Evolutionary conservation across 1,140 invertebrate genomes (phyloP), one percentile per base, ranked within the genome.

Genomic region (Neodiprion lecontei): DNA sequence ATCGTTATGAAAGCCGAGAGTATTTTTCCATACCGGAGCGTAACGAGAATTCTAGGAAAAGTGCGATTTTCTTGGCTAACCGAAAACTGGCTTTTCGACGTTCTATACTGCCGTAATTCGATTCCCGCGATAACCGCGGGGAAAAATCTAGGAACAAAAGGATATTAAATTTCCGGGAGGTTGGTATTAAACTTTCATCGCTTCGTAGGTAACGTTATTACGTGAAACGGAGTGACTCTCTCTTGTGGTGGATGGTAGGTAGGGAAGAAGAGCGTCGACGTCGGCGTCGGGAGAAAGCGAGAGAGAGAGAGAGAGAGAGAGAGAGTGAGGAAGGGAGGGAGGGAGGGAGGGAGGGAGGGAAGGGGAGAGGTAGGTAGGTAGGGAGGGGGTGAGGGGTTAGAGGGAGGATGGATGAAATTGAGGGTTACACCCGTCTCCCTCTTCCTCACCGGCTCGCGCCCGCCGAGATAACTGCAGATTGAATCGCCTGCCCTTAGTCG

Each of bases 161-260:
- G 79, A 80, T 80, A 80, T 81, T 81, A 80, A 81, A 81, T 81
- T 80, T 80, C 80, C 79, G 76, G 75, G 73, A 76, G 74, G 78
- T 75, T 74, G 77, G 80, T 80, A 81, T 81, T 79, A 81, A 82
- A 82, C 80, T 81, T 81, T 81, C 77, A 78, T 80, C 79, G 78
- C 80, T 77, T 78, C 75, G 75, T 9, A 14, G 53, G 53, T 79
- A 80, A 80, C 77, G 77, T 81, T 79, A 81, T 80, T 80, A 79
- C 77, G 71, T 53, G 73, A 40, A 72, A 72, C 66, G 66, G 48
- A 65, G 72, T 53, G 69, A 61, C 53, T 61, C 53, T 61, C 53
- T 61, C 53, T 61, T n/a, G 53, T 11, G 53, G 53, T 61, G 11
- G 28, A 40, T 40, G 28, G 71, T 67, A 17, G 48, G 75, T 53